Evolutionary conservation across 2,888 invertebrate genomes (phyloP).

Genomic region (Pycnomerus fuliginosus): DNA sequence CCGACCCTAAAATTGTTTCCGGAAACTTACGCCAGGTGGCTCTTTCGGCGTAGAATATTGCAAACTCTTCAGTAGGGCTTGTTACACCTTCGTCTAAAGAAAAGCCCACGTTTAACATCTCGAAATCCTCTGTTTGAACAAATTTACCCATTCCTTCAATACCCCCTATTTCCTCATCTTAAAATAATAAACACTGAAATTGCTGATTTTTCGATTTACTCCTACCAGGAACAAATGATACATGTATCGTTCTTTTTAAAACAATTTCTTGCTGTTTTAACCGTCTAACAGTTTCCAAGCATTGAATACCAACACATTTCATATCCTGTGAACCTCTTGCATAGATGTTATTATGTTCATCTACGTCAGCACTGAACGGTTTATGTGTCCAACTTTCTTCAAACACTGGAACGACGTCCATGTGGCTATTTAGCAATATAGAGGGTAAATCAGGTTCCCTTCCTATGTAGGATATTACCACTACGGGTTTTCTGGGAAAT

Average conservation of each 20-base stretch:
- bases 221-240: constrained; percentile 71
- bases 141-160: constrained; percentile 78
- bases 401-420: constrained; percentile 96
- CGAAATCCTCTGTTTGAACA: constrained; percentile 71
- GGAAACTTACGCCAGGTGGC: constrained; percentile 77
- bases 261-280: constrained; percentile 59
- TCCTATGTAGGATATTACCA: constrained; percentile 83
- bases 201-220: background rate
- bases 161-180: constrained; percentile 90
- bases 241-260: constrained; percentile 67
- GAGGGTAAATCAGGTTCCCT: constrained; percentile 67
- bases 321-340: constrained; percentile 87
- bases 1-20: too few species aligned
- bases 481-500: constrained; percentile 72
- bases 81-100: constrained; percentile 87
- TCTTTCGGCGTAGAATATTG: constrained; percentile 74
- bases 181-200: background rate
- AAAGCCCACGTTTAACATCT: constrained; percentile 77
- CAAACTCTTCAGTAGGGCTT: constrained; percentile 63
- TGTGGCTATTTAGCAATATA: constrained; percentile 89
- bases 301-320: constrained; percentile 82
- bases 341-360: constrained; percentile 81
- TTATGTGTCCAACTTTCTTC: constrained; percentile 89
- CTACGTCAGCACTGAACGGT: constrained; percentile 85
- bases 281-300: constrained; percentile 71